Percentiles rank a stretch among this genome's conserved stretches.
These are phyloP conservation scores for Aplidium turbinatum DNA, from an alignment of 23 tunicate species.

Conservation along the genomic window DNA sequence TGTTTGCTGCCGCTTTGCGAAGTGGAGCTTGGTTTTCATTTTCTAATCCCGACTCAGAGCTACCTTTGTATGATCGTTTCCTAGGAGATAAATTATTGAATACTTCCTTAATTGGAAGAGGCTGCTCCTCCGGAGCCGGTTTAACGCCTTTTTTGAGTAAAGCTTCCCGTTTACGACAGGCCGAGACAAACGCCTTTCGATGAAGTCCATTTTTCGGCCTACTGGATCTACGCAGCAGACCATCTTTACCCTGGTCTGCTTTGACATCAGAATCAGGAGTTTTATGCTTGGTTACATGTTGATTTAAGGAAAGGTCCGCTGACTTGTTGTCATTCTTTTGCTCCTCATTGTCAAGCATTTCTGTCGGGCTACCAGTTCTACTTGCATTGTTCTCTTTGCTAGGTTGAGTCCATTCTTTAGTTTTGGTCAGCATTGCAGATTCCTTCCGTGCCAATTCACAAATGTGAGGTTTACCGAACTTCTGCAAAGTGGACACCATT, in stretches of 20 bases:
- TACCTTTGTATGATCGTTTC: conserved; percentile 17
- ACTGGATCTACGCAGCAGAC: background rate
- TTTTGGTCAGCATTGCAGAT: conserved; percentile 26
- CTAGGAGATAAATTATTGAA: background rate
- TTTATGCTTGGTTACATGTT: background rate
- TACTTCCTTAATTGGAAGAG: no score
- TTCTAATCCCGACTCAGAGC: conserved; percentile 37
- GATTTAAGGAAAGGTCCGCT: no score
- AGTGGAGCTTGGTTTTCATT: conserved; percentile 18
- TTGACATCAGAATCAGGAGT: background rate
- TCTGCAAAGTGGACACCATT: conserved; percentile 43
- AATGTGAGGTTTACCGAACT: conserved; percentile 46
- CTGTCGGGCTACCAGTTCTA: background rate
- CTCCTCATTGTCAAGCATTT: background rate
- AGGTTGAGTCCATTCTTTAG: conserved; percentile 61
- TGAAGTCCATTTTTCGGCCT: conserved; percentile 52
- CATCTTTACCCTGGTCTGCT: background rate
- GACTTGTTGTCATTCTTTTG: background rate
- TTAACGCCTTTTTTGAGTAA: background rate
- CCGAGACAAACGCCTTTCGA: conserved; percentile 34
- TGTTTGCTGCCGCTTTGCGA: background rate
- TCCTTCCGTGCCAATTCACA: conserved; percentile 61
- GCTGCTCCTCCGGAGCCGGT: background rate
- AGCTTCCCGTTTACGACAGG: conserved; percentile 31
- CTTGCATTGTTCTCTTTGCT: conserved; percentile 2